Percentiles rank a stretch among this genome's conserved stretches.
phyloP scores from a whole-genome alignment of 2,113 vertebrate species.

The Labeo catla region DNA sequence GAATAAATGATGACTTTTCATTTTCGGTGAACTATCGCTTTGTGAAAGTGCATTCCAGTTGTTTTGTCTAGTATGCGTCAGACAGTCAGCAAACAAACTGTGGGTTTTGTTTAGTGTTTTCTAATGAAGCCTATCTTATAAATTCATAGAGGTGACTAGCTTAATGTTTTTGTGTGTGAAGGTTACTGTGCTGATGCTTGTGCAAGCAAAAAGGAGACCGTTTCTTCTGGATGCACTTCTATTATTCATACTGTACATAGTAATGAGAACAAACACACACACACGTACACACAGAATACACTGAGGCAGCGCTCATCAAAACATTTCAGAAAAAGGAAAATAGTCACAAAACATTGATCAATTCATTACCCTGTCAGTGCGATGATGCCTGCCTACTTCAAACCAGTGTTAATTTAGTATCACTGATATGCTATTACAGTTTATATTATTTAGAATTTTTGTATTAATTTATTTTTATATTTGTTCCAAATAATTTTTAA shows the following conservation, averaged over 20 bases:
- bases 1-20: neutral
- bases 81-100: neutral
- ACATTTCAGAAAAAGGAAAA: no score
- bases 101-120: neutral
- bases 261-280: neutral
- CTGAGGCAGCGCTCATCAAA: no score
- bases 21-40: neutral
- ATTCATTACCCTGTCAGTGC: neutral
- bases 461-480: no score
- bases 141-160: neutral
- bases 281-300: no score
- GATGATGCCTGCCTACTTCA: neutral
- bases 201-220: neutral
- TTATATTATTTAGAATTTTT: no score
- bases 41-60: neutral
- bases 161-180: neutral
- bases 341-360: neutral
- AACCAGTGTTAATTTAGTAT: neutral
- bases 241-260: neutral
- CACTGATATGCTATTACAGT: no score
- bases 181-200: neutral
- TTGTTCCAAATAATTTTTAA: no score
- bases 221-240: neutral
- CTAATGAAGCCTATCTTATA: neutral
- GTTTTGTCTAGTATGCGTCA: neutral